These are phyloP conservation scores for Blastobasis lacticolella DNA, from an alignment of 2,888 invertebrate genomes.

Conservation along the genomic window DNA sequence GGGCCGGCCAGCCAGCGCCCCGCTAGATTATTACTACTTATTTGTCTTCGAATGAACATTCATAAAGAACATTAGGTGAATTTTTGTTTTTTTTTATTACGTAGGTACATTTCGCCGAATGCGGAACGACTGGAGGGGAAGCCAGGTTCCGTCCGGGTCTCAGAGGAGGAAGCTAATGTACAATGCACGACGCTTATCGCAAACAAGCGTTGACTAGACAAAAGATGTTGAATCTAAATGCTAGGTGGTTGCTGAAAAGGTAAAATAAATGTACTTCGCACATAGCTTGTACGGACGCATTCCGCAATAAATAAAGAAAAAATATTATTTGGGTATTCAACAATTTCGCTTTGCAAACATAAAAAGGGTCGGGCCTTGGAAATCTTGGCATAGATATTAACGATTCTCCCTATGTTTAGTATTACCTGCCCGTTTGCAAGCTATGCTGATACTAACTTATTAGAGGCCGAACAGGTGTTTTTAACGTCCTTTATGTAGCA, in stretches of 20 bases:
- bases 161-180: background rate
- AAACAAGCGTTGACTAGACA: too few relatives aligned
- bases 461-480: background rate
- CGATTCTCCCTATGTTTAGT: too few relatives aligned
- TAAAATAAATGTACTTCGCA: too few relatives aligned
- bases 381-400: too few relatives aligned
- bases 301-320: too few relatives aligned
- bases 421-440: background rate
- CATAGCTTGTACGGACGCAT: too few relatives aligned
- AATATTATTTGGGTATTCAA: too few relatives aligned
- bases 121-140: background rate
- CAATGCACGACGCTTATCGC: too few relatives aligned
- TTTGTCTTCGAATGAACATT: constrained; percentile 45
- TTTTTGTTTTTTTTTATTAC: constrained; percentile 30
- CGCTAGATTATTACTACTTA: constrained; percentile 50
- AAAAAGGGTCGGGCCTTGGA: too few relatives aligned
- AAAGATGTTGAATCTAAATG: too few relatives aligned
- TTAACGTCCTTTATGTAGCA: background rate
- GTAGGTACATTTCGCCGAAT: constrained; percentile 21
- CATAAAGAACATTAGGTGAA: constrained; percentile 34
- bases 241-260: too few relatives aligned
- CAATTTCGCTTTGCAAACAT: too few relatives aligned
- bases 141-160: background rate
- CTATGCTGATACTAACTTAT: background rate
- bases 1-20: constrained; percentile 27